Conservation (phyloP, 2,888 invertebrate species). For the Erebia palarica region DNA sequence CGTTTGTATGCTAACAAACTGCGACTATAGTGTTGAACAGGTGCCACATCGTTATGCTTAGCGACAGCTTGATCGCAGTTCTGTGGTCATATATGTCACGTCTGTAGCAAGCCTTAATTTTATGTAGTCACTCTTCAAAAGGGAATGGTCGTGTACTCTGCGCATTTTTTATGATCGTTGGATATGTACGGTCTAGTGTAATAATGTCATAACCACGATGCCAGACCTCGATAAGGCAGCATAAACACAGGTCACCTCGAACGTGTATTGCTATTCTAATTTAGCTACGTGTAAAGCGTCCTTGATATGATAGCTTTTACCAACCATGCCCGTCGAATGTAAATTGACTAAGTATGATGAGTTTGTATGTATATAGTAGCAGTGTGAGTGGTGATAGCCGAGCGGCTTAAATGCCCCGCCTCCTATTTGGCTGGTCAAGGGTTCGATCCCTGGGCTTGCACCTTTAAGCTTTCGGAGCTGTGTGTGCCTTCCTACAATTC, state of each 20-base stretch:
- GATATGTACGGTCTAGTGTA: constrained; percentile 59
- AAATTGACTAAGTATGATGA: neutral
- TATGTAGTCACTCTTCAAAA: constrained; percentile 51
- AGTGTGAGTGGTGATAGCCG: no score
- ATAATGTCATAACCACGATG: constrained; percentile 73
- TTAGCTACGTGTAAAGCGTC: constrained; percentile 62
- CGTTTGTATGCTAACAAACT: neutral
- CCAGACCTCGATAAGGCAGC: constrained; percentile 62
- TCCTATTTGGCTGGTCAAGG: no score
- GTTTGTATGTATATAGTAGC: no score
- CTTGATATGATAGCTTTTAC: neutral
- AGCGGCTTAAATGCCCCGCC: no score
- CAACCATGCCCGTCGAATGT: no score
- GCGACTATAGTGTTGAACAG: neutral
- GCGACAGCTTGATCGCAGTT: neutral
- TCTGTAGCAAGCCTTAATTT: constrained; percentile 44
- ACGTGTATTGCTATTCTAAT: constrained; percentile 70
- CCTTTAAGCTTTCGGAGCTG: no score
- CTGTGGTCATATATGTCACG: neutral
- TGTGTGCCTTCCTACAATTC: no score
- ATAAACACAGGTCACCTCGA: constrained; percentile 57
- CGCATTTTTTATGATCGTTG: constrained; percentile 70
- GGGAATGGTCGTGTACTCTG: constrained; percentile 70
- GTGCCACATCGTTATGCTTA: neutral
- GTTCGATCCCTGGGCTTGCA: no score